Evolutionary conservation across 2,113 vertebrate species (phyloP).

Genomic region (Oreochromis aureus): DNA sequence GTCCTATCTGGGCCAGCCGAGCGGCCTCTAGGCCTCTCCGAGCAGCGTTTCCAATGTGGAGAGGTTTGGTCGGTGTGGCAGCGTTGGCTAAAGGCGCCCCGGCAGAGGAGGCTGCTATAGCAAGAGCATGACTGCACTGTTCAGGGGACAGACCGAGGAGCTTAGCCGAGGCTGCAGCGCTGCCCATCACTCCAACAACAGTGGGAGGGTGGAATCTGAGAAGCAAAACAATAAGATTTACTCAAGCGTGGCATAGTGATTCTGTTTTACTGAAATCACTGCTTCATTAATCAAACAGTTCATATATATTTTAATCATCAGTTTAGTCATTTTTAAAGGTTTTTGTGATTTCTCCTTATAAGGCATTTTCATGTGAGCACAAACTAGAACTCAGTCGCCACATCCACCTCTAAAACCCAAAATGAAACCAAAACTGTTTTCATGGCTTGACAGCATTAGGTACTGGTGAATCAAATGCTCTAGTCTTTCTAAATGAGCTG

Average conservation of each 20-base stretch:
- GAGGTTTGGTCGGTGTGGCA: constrained; percentile 90
- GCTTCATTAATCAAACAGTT: neutral
- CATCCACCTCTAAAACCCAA: neutral
- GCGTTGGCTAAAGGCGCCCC: constrained; percentile 90
- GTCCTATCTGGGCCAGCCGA: constrained; percentile 78
- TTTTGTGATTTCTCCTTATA: neutral
- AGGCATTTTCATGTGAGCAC: neutral
- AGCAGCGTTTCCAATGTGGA: constrained; percentile 86
- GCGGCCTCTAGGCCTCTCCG: constrained; percentile 82
- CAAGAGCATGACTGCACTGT: constrained; percentile 80
- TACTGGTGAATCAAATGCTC: neutral
- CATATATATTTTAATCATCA: neutral
- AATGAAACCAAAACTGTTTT: neutral
- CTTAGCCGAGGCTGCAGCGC: constrained; percentile 85
- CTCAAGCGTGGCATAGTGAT: accelerated
- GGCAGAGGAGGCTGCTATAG: constrained; percentile 86
- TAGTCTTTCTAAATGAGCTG: neutral
- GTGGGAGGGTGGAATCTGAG: constrained; percentile 90
- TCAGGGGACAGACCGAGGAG: constrained; percentile 73
- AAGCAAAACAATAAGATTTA: neutral
- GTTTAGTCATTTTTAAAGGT: neutral
- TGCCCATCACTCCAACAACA: constrained; percentile 89
- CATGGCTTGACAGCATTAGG: neutral
- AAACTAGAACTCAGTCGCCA: neutral
- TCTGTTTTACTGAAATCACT: neutral